These are phyloP conservation scores for Caenorhabditis brenneri DNA, from an alignment of 1,140 invertebrate genomes.

Conservation along the genomic window DNA sequence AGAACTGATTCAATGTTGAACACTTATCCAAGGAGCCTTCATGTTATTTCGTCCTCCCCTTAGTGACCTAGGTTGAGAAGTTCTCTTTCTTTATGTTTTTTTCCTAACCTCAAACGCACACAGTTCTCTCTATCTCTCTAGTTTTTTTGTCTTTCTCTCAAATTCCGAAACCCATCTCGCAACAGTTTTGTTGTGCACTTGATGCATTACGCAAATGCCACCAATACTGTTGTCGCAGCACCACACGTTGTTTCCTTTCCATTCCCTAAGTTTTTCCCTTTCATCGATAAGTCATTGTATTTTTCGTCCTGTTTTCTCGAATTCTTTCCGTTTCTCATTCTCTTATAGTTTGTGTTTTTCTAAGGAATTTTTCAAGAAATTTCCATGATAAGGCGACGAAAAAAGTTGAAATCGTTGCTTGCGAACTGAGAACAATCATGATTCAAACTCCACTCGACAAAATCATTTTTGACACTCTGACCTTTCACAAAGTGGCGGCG, in stretches of 20 bases:
- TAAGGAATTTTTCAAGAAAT: not conserved
- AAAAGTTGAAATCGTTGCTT: not conserved
- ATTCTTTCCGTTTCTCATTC: not conserved
- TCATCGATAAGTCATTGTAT: not conserved
- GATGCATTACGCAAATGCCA: not conserved
- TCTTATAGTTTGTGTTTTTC: not conserved
- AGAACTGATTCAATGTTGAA: conserved; percentile 35
- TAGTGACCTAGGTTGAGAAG: not conserved
- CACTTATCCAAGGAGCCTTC: conserved; percentile 3
- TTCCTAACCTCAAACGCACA: not conserved
- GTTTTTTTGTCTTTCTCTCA: not conserved
- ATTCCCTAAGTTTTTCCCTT: not conserved
- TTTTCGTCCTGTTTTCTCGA: not conserved
- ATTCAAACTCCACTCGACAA: not conserved
- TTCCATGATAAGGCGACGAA: not conserved
- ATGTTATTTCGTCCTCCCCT: not conserved
- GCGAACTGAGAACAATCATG: not conserved
- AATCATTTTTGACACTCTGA: not conserved
- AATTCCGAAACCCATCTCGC: not conserved
- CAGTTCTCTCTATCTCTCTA: not conserved
- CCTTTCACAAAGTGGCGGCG: not conserved
- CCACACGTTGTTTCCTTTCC: not conserved
- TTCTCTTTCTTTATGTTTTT: conserved; percentile 15
- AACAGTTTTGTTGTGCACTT: not conserved
- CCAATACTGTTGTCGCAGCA: not conserved